Evolutionary conservation across 2,797 vertebrate species (phyloP).

Genomic region (Pantherophis alleghaniensis): DNA sequence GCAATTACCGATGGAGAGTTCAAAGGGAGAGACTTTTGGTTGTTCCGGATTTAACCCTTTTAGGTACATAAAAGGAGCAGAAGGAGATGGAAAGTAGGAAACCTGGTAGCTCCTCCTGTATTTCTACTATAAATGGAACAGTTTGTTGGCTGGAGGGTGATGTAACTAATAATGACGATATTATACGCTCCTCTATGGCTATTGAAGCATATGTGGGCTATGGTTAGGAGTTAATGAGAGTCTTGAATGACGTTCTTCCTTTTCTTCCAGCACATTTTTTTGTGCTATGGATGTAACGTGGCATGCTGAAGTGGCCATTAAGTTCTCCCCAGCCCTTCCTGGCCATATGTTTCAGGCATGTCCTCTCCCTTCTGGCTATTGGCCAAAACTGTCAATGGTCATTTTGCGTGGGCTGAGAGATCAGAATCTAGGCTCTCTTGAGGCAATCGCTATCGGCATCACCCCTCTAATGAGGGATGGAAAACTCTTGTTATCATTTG

Average conservation of each 20-base stretch:
- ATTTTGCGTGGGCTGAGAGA: background rate
- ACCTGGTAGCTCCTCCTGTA: background rate
- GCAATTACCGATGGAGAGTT: background rate
- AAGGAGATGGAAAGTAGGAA: background rate
- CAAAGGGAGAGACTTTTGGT: background rate
- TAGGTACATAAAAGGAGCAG: background rate
- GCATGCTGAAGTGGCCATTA: background rate
- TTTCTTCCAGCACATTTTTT: background rate
- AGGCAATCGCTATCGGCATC: background rate
- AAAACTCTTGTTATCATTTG: background rate
- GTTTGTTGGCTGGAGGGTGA: background rate
- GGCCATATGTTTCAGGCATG: background rate
- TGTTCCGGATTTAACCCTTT: background rate
- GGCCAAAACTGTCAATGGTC: background rate
- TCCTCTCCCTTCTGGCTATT: background rate
- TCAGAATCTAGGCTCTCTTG: background rate
- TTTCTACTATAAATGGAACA: background rate
- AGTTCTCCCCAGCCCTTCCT: background rate
- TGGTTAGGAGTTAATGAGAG: background rate
- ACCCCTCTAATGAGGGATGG: background rate
- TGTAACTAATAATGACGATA: background rate
- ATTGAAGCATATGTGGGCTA: background rate
- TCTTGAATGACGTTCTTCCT: background rate
- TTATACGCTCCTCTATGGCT: background rate
- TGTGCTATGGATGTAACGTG: background rate